A percentile compares a stretch with the other conserved stretches of the same genome.
Evolutionary conservation across 2,888 invertebrate species (phyloP).

Genomic region (Ormyrus thymus): DNA sequence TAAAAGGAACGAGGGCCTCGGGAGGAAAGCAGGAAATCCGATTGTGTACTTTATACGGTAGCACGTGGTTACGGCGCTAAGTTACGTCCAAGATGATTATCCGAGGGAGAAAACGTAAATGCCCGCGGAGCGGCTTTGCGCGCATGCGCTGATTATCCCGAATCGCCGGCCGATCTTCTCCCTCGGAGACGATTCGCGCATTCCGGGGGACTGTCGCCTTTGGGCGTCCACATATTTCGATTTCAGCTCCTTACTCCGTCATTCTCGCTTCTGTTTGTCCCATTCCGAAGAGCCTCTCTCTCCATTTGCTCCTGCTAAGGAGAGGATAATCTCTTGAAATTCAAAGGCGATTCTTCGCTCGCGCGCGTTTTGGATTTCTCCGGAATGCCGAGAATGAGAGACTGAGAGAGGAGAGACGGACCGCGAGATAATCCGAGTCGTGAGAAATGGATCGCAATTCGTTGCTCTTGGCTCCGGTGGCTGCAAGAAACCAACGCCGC

Average conservation of each 20-base stretch:
- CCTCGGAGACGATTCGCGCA: conserved; percentile 41
- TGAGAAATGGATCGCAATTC: conserved; percentile 57
- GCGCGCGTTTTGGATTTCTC: conserved; percentile 47
- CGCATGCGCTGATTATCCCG: conserved; percentile 58
- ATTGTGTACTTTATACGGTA: conserved; percentile 59
- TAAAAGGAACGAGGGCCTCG: background rate
- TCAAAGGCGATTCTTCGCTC: conserved; percentile 56
- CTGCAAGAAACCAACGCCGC: conserved; percentile 3
- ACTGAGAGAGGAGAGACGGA: conserved; percentile 55
- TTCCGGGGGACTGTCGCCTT: conserved; percentile 54
- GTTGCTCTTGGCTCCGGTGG: conserved; percentile 13
- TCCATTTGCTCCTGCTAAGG: conserved; percentile 21
- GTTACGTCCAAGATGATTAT: conserved; percentile 64
- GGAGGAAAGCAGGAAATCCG: conserved; percentile 55
- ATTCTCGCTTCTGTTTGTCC: conserved; percentile 19
- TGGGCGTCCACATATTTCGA: conserved; percentile 41
- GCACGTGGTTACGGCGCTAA: conserved; percentile 58
- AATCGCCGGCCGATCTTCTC: conserved; percentile 60
- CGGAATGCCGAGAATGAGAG: conserved; percentile 48
- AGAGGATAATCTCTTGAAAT: conserved; percentile 56
- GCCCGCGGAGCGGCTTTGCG: conserved; percentile 47
- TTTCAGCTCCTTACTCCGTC: background rate
- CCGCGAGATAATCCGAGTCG: conserved; percentile 54
- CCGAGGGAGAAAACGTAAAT: conserved; percentile 61
- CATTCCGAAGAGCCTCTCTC: background rate